Conservation (phyloP, 2,888 invertebrate species). For the Perithous albicinctus region DNA sequence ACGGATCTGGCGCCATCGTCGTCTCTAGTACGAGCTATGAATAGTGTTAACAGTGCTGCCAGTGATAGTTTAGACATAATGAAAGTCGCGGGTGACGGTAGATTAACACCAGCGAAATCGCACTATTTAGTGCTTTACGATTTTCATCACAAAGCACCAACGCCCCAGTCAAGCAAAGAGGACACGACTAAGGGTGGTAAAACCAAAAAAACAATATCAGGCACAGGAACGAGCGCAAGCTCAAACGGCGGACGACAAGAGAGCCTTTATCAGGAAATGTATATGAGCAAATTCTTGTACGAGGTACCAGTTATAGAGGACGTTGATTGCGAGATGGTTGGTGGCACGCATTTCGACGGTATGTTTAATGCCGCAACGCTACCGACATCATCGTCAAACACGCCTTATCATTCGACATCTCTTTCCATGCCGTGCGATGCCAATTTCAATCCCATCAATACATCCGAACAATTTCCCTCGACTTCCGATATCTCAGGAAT, state of each 20-base stretch:
- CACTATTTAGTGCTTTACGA: constrained; percentile 89
- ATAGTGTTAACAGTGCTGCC: constrained; percentile 90
- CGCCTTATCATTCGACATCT: constrained; percentile 75
- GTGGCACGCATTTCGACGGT: constrained; percentile 79
- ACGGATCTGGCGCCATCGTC: constrained; percentile 82
- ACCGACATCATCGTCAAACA: constrained; percentile 81
- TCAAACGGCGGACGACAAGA: constrained; percentile 83
- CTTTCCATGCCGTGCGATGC: constrained; percentile 77
- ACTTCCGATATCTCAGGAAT: constrained; percentile 79
- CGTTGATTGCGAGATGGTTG: constrained; percentile 82
- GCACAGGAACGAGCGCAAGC: constrained; percentile 86
- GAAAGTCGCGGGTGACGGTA: constrained; percentile 83
- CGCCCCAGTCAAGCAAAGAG: constrained; percentile 84
- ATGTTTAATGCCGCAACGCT: constrained; percentile 77
- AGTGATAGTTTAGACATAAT: constrained; percentile 85
- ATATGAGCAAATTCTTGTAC: constrained; percentile 82
- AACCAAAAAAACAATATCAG: constrained; percentile 84
- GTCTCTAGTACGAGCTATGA: constrained; percentile 90
- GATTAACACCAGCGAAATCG: constrained; percentile 77
- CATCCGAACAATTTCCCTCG: constrained; percentile 79
- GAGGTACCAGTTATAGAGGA: constrained; percentile 84
- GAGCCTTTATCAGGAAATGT: constrained; percentile 82
- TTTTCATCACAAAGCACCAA: constrained; percentile 88
- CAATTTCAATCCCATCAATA: constrained; percentile 81
- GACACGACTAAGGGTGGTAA: constrained; percentile 84